phyloP scores from a whole-genome alignment of 2,797 vertebrate genomes.

The Lepilemur ruficaudatus region DNA sequence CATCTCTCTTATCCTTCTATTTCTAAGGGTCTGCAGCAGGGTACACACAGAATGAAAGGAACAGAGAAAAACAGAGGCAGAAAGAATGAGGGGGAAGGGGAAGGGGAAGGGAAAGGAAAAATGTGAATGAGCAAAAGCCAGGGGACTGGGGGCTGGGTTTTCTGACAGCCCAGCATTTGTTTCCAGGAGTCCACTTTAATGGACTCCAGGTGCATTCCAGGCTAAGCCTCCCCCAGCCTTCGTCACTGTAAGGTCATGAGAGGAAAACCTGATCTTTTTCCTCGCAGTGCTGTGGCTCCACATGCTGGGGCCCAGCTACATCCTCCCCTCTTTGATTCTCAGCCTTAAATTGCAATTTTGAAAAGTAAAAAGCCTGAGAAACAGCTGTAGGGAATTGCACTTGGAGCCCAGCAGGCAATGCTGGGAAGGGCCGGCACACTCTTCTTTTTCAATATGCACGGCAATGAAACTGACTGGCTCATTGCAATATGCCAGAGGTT shows the following conservation, averaged over 20 bases:
- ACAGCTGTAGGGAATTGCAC: not conserved
- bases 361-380: conserved; percentile 18
- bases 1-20: not conserved
- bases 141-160: not conserved
- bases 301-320: not conserved
- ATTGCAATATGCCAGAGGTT: not conserved
- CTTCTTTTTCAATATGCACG: not conserved
- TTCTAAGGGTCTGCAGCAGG: not conserved
- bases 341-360: not conserved
- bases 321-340: conserved; percentile 12
- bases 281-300: not conserved
- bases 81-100: not conserved
- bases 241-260: not conserved
- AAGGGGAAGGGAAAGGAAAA: not conserved
- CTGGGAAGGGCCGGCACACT: not conserved
- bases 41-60: conserved; percentile 29
- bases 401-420: not conserved
- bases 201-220: conserved; percentile 44
- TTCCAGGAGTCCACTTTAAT: not conserved
- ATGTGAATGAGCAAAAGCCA: conserved; percentile 8
- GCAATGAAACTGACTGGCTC: not conserved
- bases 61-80: not conserved
- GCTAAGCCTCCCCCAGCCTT: not conserved
- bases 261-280: conserved; percentile 52
- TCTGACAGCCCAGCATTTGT: not conserved